phyloP scores from a whole-genome alignment of 2,113 vertebrate species.

The Phocoena phocoena region DNA sequence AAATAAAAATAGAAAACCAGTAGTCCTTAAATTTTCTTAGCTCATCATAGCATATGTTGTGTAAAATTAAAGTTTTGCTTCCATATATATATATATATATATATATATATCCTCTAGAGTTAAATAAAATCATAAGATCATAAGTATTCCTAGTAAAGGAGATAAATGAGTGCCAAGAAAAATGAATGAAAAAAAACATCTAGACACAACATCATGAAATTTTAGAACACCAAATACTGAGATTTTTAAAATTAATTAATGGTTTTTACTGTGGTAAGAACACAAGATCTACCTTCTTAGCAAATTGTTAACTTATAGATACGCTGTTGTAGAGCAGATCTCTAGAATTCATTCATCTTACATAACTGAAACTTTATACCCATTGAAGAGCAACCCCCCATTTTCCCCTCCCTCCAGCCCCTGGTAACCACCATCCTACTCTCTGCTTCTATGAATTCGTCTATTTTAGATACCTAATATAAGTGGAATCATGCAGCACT shows the following conservation, averaged over 20 bases:
- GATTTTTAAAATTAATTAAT: background rate
- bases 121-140: background rate
- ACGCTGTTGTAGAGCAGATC: background rate
- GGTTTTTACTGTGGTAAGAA: background rate
- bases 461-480: background rate
- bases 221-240: background rate
- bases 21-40: conserved; percentile 71
- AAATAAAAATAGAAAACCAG: conserved; percentile 67
- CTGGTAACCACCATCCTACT: background rate
- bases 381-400: background rate
- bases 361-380: background rate
- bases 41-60: conserved; percentile 56
- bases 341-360: background rate
- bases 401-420: background rate
- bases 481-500: background rate
- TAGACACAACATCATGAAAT: background rate
- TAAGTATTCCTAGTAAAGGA: background rate
- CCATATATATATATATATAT: background rate
- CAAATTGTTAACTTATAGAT: background rate
- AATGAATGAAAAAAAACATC: background rate
- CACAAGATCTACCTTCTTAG: background rate
- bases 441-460: background rate
- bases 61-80: conserved; percentile 80
- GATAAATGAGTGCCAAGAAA: background rate
- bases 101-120: background rate